phyloP scores from a whole-genome alignment of 2,888 invertebrate genomes.

The Cheilosia scutellata region DNA sequence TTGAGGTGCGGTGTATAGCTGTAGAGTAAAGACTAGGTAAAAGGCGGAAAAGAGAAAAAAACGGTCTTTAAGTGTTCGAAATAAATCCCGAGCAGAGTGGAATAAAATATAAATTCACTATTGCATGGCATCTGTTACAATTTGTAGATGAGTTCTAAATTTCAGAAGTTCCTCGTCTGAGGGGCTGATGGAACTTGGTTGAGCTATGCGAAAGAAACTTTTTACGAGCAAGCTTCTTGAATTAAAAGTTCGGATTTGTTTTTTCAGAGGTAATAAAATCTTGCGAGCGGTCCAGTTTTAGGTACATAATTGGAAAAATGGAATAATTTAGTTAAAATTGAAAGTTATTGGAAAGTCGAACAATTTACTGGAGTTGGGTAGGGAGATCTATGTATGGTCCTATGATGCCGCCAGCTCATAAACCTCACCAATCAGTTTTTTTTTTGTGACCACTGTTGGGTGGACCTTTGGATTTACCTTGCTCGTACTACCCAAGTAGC shows the following conservation, averaged over 20 bases:
- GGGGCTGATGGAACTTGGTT: not conserved
- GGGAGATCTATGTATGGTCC: no score
- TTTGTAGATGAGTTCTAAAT: constrained; percentile 70
- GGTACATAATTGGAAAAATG: constrained; percentile 65
- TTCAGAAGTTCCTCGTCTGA: constrained; percentile 39
- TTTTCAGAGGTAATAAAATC: constrained; percentile 56
- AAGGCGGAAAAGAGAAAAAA: constrained; percentile 35
- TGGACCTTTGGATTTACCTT: no score
- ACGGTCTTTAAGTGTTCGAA: constrained; percentile 65
- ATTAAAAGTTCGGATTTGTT: constrained; percentile 59
- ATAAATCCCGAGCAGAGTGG: constrained; percentile 56
- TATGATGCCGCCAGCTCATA: no score
- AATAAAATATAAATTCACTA: constrained; percentile 67
- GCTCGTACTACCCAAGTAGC: no score
- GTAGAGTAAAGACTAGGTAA: constrained; percentile 11
- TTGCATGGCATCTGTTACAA: constrained; percentile 72
- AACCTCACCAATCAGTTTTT: no score
- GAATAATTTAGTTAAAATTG: constrained; percentile 56
- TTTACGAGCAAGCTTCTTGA: constrained; percentile 66
- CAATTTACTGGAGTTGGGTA: not conserved
- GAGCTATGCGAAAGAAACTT: constrained; percentile 36
- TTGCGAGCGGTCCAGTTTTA: constrained; percentile 5
- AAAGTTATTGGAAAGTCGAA: constrained; percentile 57
- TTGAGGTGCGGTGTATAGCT: not conserved
- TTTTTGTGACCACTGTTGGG: no score